Evolutionary conservation across 2,888 invertebrate species (phyloP), one percentile per base, ranked within the genome.

Genomic region (Hermaeophaga mercurialis): DNA sequence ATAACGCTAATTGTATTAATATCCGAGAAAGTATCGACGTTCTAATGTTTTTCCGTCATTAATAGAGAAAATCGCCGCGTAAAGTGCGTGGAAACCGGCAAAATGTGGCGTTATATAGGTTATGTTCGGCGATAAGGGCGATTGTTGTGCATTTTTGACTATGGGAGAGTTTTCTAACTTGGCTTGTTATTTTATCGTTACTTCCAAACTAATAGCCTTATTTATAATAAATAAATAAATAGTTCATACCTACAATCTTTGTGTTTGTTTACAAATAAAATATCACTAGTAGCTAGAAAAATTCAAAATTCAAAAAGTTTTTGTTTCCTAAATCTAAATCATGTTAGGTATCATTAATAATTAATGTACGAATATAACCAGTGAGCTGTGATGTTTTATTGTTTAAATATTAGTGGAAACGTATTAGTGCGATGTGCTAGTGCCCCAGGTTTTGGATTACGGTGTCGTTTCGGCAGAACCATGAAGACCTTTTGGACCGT

Each of bases 41-140:
- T 59, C 9, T 33, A 24, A 38, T 52, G 24, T 52, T 56, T 47
- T 49, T 36, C 19, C 39, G 34, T 31, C 19, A 44, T 47, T 44
- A 50, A 39, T 48, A 57, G 61, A 57, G 61, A 52, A 65, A 52
- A 64, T 53, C 59, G 54, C 33, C 48, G 54, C 39, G 47, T 31
- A 62, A 62, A 62, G 46, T 46, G 52, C 56, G 61, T 43, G 55
- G 66, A 70, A 69, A 64, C 68, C 70, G 70, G 70, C 65, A 55
- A 70, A 71, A 70, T 70, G 69, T 68, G 69, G 58, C 52, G 36
- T 45, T 58, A 56, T 68, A 57, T 63, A 73, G 73, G 73, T 73
- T 73, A 73, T 68, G 71, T 71, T 64, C 61, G 71, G 59, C 68
- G 56, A 64, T 73, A 73, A 66, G 69, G 71, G 65, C 69, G 67